Base-by-base conservation (phyloP, 2,113 vertebrate genomes). In the Cathartes aura region DNA sequence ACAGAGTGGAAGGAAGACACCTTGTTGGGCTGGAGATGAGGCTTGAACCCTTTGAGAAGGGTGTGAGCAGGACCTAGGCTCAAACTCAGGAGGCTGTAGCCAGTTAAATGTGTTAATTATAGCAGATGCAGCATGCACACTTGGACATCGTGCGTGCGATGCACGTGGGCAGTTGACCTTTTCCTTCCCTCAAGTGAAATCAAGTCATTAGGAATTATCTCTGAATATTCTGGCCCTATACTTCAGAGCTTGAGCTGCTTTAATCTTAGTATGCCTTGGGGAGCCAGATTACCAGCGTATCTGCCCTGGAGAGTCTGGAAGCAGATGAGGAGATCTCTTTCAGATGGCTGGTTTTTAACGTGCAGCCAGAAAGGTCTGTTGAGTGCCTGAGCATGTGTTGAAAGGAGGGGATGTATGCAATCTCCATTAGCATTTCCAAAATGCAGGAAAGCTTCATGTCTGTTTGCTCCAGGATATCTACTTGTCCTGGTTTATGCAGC, bases 111-210 rank as follows among this genome's bases (percentile, higher is more conserved):
- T 53, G 64, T 55, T 70, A 52, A 47, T 43, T 81, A 30, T 19
- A 92, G 68, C 80, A 84, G 80, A 71, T 87, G 64, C 60, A 48
- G 34, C 50, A 18, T 6, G 27, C 40, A 23, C 3, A 1, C 56
- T 92, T 74, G 89, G 86, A 55, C 43, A 45, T 66, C 4, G 5
- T 43, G 86, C 6, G 1, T 70, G 58, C 63, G 68, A 0, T 34
- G 55, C 0, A 0, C 2, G 10, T 60, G 58, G 80, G 73, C 16
- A n/a, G 87, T 60, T 87, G 91, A 94, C 94, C 89, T 87, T 96
- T 96, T 93, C 89, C 70, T 96, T 88, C 70, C 90, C 72, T 82
- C 74, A 23, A 95, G 82, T 82, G 92, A 96, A 95, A 92, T 94
- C 62, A 79, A 89, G 73, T 84, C 78, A 62, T 84, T 72, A 56